A percentile compares a stretch with the other conserved stretches of the same genome.
Evolutionary conservation across 2,888 invertebrate genomes (phyloP).

Genomic region (Stenurella melanura): DNA sequence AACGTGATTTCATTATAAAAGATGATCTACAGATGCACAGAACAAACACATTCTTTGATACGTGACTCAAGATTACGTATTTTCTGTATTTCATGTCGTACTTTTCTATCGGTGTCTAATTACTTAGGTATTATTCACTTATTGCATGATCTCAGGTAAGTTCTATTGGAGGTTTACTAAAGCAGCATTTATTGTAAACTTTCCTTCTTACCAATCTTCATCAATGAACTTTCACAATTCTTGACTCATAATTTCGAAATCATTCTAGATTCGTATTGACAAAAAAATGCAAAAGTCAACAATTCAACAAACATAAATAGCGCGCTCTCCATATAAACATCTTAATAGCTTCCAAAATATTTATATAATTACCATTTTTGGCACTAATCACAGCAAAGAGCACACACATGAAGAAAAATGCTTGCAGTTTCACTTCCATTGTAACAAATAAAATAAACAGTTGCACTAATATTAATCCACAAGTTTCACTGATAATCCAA

Average conservation of each 20-base stretch:
- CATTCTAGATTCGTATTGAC: background rate
- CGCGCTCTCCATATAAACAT: too few relatives aligned
- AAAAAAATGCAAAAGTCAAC: background rate
- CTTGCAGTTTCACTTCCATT: constrained; percentile 19
- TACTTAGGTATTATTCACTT: too few relatives aligned
- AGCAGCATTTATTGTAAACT: background rate
- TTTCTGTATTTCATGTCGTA: too few relatives aligned
- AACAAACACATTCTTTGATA: too few relatives aligned
- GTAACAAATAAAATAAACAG: background rate
- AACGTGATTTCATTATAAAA: too few relatives aligned
- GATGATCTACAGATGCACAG: too few relatives aligned
- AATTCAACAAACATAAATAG: background rate
- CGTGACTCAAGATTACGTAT: too few relatives aligned
- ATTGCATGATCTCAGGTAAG: too few relatives aligned
- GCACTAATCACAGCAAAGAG: constrained; percentile 21
- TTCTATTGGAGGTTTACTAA: too few relatives aligned
- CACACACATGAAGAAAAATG: background rate
- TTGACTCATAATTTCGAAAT: background rate
- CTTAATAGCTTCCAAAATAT: background rate
- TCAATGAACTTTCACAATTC: background rate
- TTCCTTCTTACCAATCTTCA: background rate
- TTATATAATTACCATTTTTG: constrained; percentile 20
- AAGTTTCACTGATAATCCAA: constrained; percentile 25
- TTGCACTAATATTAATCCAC: background rate
- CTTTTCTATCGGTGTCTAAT: too few relatives aligned